phyloP scores from a whole-genome alignment of 2,888 invertebrate genomes.

The Epiblema foenella region DNA sequence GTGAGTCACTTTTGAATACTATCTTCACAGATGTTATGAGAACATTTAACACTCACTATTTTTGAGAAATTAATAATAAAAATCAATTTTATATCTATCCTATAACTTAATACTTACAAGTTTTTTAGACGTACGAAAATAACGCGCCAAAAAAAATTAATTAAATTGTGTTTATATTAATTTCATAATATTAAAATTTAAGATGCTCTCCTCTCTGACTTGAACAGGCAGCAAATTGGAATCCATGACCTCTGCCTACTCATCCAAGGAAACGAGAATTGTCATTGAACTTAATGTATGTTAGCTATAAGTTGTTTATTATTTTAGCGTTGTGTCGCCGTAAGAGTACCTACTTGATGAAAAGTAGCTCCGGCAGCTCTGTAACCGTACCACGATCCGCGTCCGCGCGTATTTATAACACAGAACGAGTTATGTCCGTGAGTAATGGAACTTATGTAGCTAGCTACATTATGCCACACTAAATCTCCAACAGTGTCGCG shows the following conservation, averaged over 20 bases:
- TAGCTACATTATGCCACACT: conserved; percentile 76
- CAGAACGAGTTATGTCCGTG: conserved; percentile 75
- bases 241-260: neutral
- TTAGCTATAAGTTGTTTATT: neutral
- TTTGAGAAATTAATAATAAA: too few relatives aligned
- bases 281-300: neutral
- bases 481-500: conserved; percentile 79
- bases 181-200: too few relatives aligned
- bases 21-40: too few relatives aligned
- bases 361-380: conserved; percentile 10
- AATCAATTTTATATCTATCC: too few relatives aligned
- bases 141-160: too few relatives aligned
- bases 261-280: neutral
- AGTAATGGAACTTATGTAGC: conserved; percentile 80
- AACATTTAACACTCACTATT: too few relatives aligned
- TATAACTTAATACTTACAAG: neutral
- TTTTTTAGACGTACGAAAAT: neutral
- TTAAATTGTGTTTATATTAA: too few relatives aligned
- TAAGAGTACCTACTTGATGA: neutral
- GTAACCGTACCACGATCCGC: conserved; percentile 34
- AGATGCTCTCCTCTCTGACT: neutral
- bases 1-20: too few relatives aligned
- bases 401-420: conserved; percentile 43
- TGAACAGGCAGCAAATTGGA: neutral
- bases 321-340: neutral